Conservation (phyloP, 2,113 vertebrate genomes). For the Fulmarus glacialis region DNA sequence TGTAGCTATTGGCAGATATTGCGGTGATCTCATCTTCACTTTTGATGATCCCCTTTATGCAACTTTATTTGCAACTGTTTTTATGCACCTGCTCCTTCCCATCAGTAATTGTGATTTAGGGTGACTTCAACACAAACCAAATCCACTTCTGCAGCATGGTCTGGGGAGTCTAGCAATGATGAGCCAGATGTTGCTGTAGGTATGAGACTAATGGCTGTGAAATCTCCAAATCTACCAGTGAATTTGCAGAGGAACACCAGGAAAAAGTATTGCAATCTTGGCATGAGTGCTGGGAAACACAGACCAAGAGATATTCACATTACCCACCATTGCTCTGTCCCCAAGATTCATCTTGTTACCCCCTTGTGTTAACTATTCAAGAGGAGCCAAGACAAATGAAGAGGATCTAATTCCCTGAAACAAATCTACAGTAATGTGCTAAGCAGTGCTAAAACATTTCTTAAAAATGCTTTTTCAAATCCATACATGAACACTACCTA, state of each 20-base stretch:
- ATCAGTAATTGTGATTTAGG: background rate
- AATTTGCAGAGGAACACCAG: background rate
- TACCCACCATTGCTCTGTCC: background rate
- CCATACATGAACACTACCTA: background rate
- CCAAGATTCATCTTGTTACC: background rate
- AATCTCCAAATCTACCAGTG: background rate
- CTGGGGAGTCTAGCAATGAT: background rate
- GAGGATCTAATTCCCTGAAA: background rate
- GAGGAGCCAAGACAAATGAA: background rate
- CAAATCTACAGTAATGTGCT: background rate
- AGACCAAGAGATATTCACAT: background rate
- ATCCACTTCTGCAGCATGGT: background rate
- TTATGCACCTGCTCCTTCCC: background rate
- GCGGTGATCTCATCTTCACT: background rate
- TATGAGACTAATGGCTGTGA: background rate
- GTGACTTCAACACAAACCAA: background rate
- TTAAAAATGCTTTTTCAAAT: background rate
- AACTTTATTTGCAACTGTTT: accelerated
- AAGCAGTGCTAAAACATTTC: background rate
- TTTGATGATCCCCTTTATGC: background rate
- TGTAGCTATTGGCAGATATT: background rate
- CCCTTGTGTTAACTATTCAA: background rate
- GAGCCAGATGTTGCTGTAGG: background rate
- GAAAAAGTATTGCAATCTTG: background rate
- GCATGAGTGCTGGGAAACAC: background rate